Percentiles rank a stretch among this genome's conserved stretches.
These are phyloP conservation scores for Pyrochroa serraticornis DNA, from an alignment of 2,888 invertebrate genomes.

Conservation along the genomic window DNA sequence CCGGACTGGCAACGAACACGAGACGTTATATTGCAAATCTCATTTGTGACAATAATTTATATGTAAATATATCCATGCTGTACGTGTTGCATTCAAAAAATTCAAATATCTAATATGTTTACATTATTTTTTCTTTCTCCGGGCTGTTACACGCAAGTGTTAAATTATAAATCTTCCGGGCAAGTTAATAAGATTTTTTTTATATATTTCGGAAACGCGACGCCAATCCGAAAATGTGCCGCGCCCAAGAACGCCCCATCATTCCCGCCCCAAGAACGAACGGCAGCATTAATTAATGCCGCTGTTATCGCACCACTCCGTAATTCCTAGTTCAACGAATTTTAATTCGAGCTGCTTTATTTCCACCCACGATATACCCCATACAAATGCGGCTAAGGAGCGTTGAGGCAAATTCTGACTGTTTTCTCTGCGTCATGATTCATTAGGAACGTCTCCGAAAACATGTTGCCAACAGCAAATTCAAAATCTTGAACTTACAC, in stretches of 20 bases:
- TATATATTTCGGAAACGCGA: slow-evolving; percentile 27
- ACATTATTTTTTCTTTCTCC: slow-evolving; percentile 27
- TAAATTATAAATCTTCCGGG: slow-evolving; percentile 37
- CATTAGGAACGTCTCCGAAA: too few relatives aligned
- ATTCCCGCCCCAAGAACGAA: background rate
- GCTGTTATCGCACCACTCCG: too few relatives aligned
- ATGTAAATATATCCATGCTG: slow-evolving; percentile 56
- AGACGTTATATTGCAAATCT: slow-evolving; percentile 58
- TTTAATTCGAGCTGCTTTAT: too few relatives aligned
- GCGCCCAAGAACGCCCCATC: background rate
- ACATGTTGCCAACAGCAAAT: too few relatives aligned
- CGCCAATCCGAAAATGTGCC: slow-evolving; percentile 4
- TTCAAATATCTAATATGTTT: slow-evolving; percentile 36
- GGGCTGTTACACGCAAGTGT: slow-evolving; percentile 37
- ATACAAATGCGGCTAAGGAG: too few relatives aligned
- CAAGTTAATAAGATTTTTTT: slow-evolving; percentile 37
- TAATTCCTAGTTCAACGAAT: too few relatives aligned
- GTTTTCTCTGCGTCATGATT: too few relatives aligned
- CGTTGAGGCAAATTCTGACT: too few relatives aligned
- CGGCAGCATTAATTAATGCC: too few relatives aligned
- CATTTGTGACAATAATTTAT: slow-evolving; percentile 59
- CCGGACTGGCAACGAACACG: slow-evolving; percentile 45
- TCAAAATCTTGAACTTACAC: too few relatives aligned
- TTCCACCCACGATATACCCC: too few relatives aligned
- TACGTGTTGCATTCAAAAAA: slow-evolving; percentile 52